Percentiles rank a stretch among this genome's conserved stretches.
Conservation (phyloP, 2,113 vertebrate species). For the Macrotus californicus region DNA sequence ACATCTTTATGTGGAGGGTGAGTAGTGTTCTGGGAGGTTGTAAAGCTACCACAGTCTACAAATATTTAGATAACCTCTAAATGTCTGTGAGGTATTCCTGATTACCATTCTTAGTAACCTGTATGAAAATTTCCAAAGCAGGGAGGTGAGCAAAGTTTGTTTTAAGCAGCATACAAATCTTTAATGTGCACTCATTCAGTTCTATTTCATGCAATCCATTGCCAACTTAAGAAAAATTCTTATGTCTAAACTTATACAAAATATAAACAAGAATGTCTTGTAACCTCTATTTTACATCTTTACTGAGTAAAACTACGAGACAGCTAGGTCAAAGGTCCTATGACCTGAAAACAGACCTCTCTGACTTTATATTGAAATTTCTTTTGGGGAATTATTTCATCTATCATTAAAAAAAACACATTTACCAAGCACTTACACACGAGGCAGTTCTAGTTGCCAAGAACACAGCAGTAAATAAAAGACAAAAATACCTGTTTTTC, state of each 20-base stretch:
- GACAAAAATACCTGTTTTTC: background rate
- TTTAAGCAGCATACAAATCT: background rate
- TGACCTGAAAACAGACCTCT: background rate
- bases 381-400: background rate
- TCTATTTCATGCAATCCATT: background rate
- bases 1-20: background rate
- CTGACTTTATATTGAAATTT: background rate
- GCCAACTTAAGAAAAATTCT: background rate
- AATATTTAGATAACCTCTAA: background rate
- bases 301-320: background rate
- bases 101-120: background rate
- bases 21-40: background rate
- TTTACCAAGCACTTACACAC: background rate
- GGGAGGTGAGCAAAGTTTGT: background rate
- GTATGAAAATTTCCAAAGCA: background rate
- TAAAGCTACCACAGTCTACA: background rate
- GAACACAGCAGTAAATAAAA: background rate
- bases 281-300: background rate
- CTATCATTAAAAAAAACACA: background rate
- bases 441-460: background rate
- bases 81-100: background rate
- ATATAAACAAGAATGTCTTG: background rate
- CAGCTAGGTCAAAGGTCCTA: background rate
- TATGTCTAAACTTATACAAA: background rate
- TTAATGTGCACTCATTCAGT: background rate